Percentiles rank a stretch among this genome's conserved stretches.
Evolutionary conservation across 2,888 invertebrate species (phyloP).

Genomic region (Philopedon plagiatum): DNA sequence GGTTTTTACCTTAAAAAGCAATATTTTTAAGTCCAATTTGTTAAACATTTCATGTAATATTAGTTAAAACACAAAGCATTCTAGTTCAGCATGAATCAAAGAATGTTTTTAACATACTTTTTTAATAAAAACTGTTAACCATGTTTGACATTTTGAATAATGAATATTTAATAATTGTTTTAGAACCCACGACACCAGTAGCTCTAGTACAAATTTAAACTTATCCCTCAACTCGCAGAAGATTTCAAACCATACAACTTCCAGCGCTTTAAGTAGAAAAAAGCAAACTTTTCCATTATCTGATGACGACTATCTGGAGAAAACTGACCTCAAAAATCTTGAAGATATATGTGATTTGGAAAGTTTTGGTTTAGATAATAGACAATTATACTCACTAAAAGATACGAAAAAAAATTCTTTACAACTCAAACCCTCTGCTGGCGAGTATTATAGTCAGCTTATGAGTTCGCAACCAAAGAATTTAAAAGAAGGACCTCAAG

Average conservation of each 20-base stretch:
- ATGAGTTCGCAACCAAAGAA: neutral
- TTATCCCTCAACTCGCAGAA: neutral
- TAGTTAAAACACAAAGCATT: no score
- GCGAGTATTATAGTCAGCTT: conserved; percentile 26
- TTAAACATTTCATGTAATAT: no score
- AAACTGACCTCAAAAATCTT: neutral
- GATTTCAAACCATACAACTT: neutral
- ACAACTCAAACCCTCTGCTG: neutral
- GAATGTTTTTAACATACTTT: no score
- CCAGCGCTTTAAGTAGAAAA: neutral
- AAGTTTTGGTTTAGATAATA: conserved; percentile 11
- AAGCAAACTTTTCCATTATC: conserved; percentile 34
- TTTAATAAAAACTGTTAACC: no score
- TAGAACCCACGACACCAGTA: conserved; percentile 23
- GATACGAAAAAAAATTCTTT: neutral
- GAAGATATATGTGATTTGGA: conserved; percentile 13
- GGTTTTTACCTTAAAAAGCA: no score
- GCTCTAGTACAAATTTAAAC: conserved; percentile 13
- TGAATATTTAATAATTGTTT: conserved; percentile 2
- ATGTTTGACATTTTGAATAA: no score
- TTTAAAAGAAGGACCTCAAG: neutral
- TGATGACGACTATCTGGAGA: conserved; percentile 31
- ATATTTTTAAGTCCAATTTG: no score
- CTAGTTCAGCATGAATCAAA: no score
- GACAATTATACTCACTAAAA: neutral